Base-by-base conservation (phyloP, 1,140 invertebrate species). In the Drosophila guanche region DNA sequence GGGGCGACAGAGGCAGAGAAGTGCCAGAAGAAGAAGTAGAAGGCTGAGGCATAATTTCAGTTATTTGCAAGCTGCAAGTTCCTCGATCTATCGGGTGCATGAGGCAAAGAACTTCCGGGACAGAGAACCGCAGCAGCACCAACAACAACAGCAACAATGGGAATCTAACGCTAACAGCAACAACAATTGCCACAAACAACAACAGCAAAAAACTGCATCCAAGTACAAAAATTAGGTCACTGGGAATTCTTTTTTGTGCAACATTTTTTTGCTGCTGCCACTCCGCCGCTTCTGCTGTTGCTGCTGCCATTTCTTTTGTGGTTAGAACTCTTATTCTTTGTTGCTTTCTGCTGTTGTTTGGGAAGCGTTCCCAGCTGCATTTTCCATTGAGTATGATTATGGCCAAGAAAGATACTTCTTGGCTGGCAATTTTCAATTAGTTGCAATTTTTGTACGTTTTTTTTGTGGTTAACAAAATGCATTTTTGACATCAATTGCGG, bases 101-200 rank as follows among this genome's bases (percentile, higher is more conserved):
- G 83, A 37, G 83, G 83, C 83, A 84, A 79, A 81, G 79, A 84
- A 84, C 79, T 84, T 84, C 79, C 79, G 79, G 79, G 79, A 83
- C 66, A 66, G 46, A 83, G 60, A 84, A 69, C 56, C 67, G 57
- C 48, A 75, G 62, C 58, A 7, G 25, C n/a, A 45, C 40, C 14
- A 46, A 33, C 6, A 47, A 14, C 16, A 33, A 27, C 73, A 77
- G 52, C 48, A 66, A 59, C 59, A 70, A 37, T 53, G 58, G 58
- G 66, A 37, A 37, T 10, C 33, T 12, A 37, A 37, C 33, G 33
- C 33, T 37, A 69, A 50, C 56, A 59, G 33, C 72, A 58, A 52
- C 41, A 48, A 40, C 51, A 67, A 43, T 37, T 29, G 4, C 48
- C 54, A 22, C 43, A 75, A 37, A 14, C 75, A 57, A 71, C 58